Evolutionary conservation across 2,113 vertebrate genomes (phyloP), one percentile per base, ranked within the genome.

Genomic region (Protomyctophum bolini): DNA sequence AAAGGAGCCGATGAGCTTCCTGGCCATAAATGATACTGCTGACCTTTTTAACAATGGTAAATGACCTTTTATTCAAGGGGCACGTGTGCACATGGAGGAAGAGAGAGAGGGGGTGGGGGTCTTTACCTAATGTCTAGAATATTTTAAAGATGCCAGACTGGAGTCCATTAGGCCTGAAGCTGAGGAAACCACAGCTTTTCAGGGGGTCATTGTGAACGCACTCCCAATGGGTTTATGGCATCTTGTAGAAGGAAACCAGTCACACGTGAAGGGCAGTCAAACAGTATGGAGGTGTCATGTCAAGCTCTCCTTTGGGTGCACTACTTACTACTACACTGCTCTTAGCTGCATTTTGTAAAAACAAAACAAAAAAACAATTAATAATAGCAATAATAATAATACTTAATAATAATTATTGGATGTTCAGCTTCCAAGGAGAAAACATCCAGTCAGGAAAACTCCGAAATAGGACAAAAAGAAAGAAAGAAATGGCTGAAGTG

Each of bases 221-320:
- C 78, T 72, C 74, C 59, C 71, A 55, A 84, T 66, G 66, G 82
- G 70, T 92, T 92, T 92, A 92, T 78, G 83, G 76, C 60, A 3
- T 70, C 68, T 82, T 63, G 49, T 72, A 55, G 62, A 82, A 80
- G 61, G 73, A 81, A 77, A 76, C 76, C 79, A 77, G 73, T 81
- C 82, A 79, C 68, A 82, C 58, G 49, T 80, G 77, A 83, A 81
- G 75, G 72, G 64, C 77, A 81, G 66, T 72, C 81, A 80, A 81
- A 84, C 2, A 77, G 47, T 54, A 54, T 56, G 1, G 77, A 75
- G 74, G 73, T 72, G 81, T 79, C 74, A 57, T 80, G 68, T 49
- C 11, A 49, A 21, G 55, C 14, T 60, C 1, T 33, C 6, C 33
- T 14, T 10, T 29, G 56, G 51, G 56, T 58, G 15, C 33, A 41